Percentiles rank a stretch among this genome's conserved stretches.
phyloP scores from a whole-genome alignment of 2,888 invertebrate genomes.

The Agrochola lota region DNA sequence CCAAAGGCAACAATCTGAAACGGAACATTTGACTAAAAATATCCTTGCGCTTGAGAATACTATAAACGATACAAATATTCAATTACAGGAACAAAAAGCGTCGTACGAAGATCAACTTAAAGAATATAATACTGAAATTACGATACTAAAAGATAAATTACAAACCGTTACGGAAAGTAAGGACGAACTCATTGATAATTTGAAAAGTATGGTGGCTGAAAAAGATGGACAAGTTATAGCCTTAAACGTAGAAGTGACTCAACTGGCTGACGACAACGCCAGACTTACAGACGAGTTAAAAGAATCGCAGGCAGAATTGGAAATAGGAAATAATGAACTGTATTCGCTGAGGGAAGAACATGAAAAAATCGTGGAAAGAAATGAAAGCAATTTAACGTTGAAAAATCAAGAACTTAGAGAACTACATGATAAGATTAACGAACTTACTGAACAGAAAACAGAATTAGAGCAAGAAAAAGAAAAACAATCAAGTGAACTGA shows the following conservation, averaged over 20 bases:
- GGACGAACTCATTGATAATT: conserved; percentile 78
- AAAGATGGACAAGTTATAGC: conserved; percentile 81
- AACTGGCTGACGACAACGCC: conserved; percentile 74
- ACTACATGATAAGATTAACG: conserved; percentile 75
- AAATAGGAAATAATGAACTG: conserved; percentile 82
- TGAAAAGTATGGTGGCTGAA: conserved; percentile 77
- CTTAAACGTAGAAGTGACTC: conserved; percentile 83
- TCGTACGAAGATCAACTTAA: conserved; percentile 86
- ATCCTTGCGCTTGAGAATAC: conserved; percentile 68
- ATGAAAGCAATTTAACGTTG: conserved; percentile 74
- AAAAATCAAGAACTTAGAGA: conserved; percentile 80
- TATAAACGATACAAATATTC: conserved; percentile 67
- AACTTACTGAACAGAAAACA: conserved; percentile 68
- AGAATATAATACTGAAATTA: conserved; percentile 81
- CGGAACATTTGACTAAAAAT: conserved; percentile 66
- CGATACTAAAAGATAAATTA: conserved; percentile 82
- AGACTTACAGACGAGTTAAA: conserved; percentile 80
- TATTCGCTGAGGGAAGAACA: conserved; percentile 78
- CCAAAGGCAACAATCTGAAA: conserved; percentile 68
- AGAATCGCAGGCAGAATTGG: conserved; percentile 81
- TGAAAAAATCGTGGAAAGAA: conserved; percentile 73
- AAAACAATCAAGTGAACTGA: conserved; percentile 67
- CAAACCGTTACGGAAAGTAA: conserved; percentile 80
- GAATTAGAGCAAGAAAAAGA: conserved; percentile 71
- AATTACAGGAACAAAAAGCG: conserved; percentile 74